Percentiles rank a stretch among this genome's conserved stretches.
phyloP scores from a whole-genome alignment of 1,140 invertebrate genomes.

The Halictus rubicundus region DNA sequence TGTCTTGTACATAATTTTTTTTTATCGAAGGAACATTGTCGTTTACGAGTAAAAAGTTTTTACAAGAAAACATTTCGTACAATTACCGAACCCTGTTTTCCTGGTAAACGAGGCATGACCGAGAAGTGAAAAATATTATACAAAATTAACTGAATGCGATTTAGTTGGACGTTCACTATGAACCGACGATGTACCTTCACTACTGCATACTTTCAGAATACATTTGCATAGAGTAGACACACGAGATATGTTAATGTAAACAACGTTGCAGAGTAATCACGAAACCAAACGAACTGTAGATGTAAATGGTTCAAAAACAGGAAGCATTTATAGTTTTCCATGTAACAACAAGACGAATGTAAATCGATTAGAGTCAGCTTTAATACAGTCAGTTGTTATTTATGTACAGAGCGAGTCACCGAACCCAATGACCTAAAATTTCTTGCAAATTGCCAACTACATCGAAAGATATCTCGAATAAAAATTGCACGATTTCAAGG shows the following conservation, averaged over 20 bases:
- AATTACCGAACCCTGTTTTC: conserved; percentile 23
- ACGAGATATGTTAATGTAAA: conserved; percentile 26
- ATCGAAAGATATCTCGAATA: too few relatives aligned
- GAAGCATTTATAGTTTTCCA: conserved; percentile 42
- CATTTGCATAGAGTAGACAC: conserved; percentile 13
- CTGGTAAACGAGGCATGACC: conserved; percentile 38
- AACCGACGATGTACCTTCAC: conserved; percentile 12
- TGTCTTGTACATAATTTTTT: conserved; percentile 47
- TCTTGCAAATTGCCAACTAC: too few relatives aligned
- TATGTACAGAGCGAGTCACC: not conserved
- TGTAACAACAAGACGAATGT: not conserved
- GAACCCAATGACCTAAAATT: too few relatives aligned
- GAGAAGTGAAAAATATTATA: conserved; percentile 23
- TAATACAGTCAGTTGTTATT: conserved; percentile 37
- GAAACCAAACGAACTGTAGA: conserved; percentile 36
- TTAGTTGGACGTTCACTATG: conserved; percentile 7
- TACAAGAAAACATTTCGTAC: conserved; percentile 42
- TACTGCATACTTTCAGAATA: conserved; percentile 21
- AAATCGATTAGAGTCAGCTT: conserved; percentile 21
- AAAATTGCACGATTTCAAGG: too few relatives aligned
- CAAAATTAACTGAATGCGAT: conserved; percentile 21
- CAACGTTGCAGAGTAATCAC: conserved; percentile 6
- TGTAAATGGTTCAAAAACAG: conserved; percentile 14
- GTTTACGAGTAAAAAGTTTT: conserved; percentile 20
- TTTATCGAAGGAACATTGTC: conserved; percentile 24